Evolutionary conservation across 2,797 vertebrate genomes (phyloP).

Genomic region (Poeciliopsis gracilis): DNA sequence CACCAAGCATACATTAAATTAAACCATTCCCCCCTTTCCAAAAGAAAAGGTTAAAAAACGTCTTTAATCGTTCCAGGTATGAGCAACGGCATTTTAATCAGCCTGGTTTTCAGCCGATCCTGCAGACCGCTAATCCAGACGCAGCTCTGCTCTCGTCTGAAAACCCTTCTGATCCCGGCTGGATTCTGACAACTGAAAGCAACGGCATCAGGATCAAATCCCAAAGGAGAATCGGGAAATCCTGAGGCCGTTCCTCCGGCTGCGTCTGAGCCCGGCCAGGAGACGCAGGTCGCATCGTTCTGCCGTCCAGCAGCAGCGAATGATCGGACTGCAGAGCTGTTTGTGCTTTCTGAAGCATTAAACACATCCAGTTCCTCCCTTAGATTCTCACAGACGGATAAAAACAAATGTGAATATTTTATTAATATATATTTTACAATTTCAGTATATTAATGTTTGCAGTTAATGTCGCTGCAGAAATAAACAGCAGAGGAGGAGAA

Average conservation of each 20-base stretch:
- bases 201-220: slow-evolving; percentile 68
- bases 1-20: slow-evolving; percentile 76
- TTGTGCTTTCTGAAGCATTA: not conserved
- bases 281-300: slow-evolving; percentile 32
- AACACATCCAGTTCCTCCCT: not conserved
- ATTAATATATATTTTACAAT: too few relatives aligned
- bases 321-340: not conserved
- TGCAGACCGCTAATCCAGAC: slow-evolving; percentile 68
- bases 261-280: slow-evolving; percentile 44
- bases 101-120: slow-evolving; percentile 62
- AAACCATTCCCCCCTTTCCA: slow-evolving; percentile 47
- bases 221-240: slow-evolving; percentile 60
- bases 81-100: slow-evolving; percentile 69
- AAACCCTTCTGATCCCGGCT: slow-evolving; percentile 71
- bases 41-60: slow-evolving; percentile 55
- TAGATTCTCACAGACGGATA: too few relatives aligned
- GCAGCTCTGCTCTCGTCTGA: slow-evolving; percentile 54
- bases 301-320: not conserved
- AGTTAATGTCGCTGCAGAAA: too few relatives aligned
- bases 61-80: slow-evolving; percentile 71
- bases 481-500: too few relatives aligned
- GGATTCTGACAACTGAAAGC: slow-evolving; percentile 73
- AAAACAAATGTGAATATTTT: too few relatives aligned
- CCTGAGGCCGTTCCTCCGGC: slow-evolving; percentile 41
- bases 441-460: too few relatives aligned